Percentiles rank a stretch among this genome's conserved stretches.
These are phyloP conservation scores for Nemoura dubitans DNA, from an alignment of 2,888 invertebrate genomes.

Conservation along the genomic window DNA sequence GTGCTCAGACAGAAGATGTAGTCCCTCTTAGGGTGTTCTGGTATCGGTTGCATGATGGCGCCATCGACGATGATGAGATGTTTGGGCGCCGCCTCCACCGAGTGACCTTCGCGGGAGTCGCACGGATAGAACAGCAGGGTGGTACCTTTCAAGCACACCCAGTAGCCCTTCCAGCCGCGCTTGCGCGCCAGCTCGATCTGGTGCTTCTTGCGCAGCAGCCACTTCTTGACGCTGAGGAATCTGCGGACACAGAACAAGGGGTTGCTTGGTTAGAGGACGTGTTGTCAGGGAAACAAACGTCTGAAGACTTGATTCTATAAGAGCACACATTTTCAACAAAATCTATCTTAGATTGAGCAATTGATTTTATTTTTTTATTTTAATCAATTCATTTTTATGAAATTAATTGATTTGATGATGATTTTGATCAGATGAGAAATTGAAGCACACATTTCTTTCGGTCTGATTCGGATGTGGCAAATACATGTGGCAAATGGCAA, in stretches of 20 bases:
- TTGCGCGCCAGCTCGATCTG: conserved; percentile 95
- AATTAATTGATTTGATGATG: no score
- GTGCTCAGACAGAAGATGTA: conserved; percentile 98
- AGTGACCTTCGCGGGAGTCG: conserved; percentile 89
- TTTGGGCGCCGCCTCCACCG: conserved; percentile 92
- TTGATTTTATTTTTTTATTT: no score
- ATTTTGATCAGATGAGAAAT: no score
- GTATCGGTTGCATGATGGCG: conserved; percentile 97
- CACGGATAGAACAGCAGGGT: conserved; percentile 95
- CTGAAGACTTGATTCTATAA: no score
- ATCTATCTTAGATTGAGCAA: no score
- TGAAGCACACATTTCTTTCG: no score
- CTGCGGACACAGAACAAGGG: conserved; percentile 64
- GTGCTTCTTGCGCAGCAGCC: conserved; percentile 95
- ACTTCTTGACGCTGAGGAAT: conserved; percentile 97
- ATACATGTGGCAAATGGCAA: no score
- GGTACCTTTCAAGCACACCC: conserved; percentile 98
- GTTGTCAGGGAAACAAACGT: conserved; percentile 40
- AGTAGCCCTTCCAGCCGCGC: conserved; percentile 98
- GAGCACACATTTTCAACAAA: no score
- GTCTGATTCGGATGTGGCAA: no score
- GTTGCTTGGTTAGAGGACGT: background rate
- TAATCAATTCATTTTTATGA: no score
- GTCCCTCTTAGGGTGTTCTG: conserved; percentile 98
- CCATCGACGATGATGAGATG: conserved; percentile 96